These are phyloP conservation scores for Chrysodeixis includens DNA, from an alignment of 2,888 invertebrate genomes.

Conservation along the genomic window DNA sequence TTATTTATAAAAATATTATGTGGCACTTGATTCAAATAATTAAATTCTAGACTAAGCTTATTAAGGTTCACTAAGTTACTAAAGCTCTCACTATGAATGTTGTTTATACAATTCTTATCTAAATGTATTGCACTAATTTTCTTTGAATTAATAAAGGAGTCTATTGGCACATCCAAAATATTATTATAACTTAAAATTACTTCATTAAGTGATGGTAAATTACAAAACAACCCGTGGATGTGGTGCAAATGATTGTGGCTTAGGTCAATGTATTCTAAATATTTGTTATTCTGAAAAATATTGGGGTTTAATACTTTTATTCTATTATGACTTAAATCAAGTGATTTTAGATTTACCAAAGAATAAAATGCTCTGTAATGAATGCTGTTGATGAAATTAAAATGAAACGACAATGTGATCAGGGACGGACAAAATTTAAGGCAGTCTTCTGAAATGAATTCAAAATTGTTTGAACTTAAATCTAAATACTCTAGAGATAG, in stretches of 20 bases:
- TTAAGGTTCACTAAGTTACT: slow-evolving; percentile 92
- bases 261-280: slow-evolving; percentile 94
- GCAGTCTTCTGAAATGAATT: slow-evolving; percentile 94
- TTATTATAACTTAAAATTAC: slow-evolving; percentile 96
- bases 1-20: slow-evolving; percentile 93
- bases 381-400: slow-evolving; percentile 94
- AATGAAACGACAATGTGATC: slow-evolving; percentile 94
- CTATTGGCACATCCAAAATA: slow-evolving; percentile 95
- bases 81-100: slow-evolving; percentile 94
- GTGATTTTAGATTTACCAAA: slow-evolving; percentile 93
- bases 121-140: slow-evolving; percentile 94
- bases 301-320: slow-evolving; percentile 93
- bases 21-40: slow-evolving; percentile 95
- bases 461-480: slow-evolving; percentile 96
- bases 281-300: slow-evolving; percentile 94
- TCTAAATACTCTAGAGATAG: slow-evolving; percentile 94
- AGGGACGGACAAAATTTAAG: slow-evolving; percentile 95
- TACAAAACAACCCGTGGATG: slow-evolving; percentile 94
- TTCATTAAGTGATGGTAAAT: slow-evolving; percentile 94
- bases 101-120: slow-evolving; percentile 95
- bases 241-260: slow-evolving; percentile 97
- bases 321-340: slow-evolving; percentile 96
- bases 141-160: slow-evolving; percentile 94
- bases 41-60: slow-evolving; percentile 95
- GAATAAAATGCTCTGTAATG: slow-evolving; percentile 94